Evolutionary conservation across 2,113 vertebrate species (phyloP).

Genomic region (Macaca fascicularis): T2T-MFA8v1.1 NC_088381.1:168252001-168252500

Average conservation of each 20-base stretch:
- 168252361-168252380: neutral
- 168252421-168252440: neutral
- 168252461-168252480: too few species aligned
- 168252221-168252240: neutral
- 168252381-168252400: neutral
- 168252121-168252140: neutral
- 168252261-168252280: neutral
- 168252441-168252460: neutral
- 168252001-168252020: neutral
- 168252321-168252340: too few species aligned
- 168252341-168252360: neutral
- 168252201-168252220: neutral
- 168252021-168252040: too few species aligned
- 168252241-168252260: neutral
- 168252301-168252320: neutral
- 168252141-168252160: fast-evolving
- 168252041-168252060: neutral
- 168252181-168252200: neutral
- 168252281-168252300: neutral
- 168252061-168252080: fast-evolving
- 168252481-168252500: too few species aligned
- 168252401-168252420: neutral
- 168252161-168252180: neutral
- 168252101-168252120: neutral
- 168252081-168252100: neutral